Base-by-base conservation (phyloP, 2,888 invertebrate species). In the Acronicta leporina region DNA sequence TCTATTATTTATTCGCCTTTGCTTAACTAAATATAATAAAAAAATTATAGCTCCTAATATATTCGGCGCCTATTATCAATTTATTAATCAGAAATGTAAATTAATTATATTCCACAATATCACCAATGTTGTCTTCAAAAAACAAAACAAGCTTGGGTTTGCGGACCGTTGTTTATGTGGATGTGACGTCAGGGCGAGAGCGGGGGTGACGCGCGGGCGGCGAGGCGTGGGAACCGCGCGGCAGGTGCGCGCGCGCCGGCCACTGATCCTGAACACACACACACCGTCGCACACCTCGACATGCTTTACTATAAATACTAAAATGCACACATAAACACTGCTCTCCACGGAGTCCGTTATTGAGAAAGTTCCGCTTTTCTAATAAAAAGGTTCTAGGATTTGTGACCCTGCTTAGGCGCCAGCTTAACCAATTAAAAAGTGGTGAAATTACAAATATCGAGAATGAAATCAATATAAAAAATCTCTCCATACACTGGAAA, bases 211-310 rank as follows among this genome's bases (percentile, higher is more conserved):
- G 81, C 68, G 82, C 80, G 81, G 83, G 83, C 79, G 79, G 88
- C 80, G 87, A 85, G 88, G 86, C 94, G 94, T 94, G 94, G 93
- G 94, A 94, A 94, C 92, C 82, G 72, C 83, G 91, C 92, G 92
- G 93, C 94, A 94, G 94, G 94, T 93, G 94, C 92, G 92, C 93
- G 88, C 87, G 88, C 87, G 90, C 89, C 90, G 94, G 93, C 92
- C 94, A 94, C 92, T 94, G 94, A 92, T 94, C 94, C 94, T 94
- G 91, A 88, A 89, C 92, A 82, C 89, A 76, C 89, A 76, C 88
- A 86, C 89, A 89, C 88, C 75, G 76, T 65, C 75, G 64, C 80
- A 82, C 75, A 68, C 65, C 68, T 54, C 67, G 74, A 77, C 76
- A 77, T 77, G 80, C 68, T 79, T 68, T 66, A 73, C 69, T 73